phyloP scores from a whole-genome alignment of 2,888 invertebrate genomes.

The Trichogramma evanescens region DNA sequence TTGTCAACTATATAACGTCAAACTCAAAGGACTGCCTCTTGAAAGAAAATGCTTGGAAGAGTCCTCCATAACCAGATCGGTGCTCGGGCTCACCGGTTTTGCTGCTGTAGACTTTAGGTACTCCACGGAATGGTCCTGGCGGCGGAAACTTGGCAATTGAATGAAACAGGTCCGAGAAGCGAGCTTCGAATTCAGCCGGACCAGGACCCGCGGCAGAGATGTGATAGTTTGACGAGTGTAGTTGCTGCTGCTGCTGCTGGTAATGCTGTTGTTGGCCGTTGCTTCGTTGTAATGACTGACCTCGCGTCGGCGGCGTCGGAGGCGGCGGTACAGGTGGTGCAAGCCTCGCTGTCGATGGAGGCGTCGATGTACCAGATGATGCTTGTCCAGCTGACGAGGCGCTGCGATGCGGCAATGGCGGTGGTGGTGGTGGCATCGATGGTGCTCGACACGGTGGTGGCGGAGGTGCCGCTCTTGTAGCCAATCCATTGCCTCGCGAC shows the following conservation, averaged over 20 bases:
- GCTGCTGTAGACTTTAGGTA: slow-evolving; percentile 64
- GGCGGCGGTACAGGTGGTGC: slow-evolving; percentile 39
- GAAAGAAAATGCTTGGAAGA: slow-evolving; percentile 4
- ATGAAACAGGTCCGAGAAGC: slow-evolving; percentile 62
- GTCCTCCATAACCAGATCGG: background rate
- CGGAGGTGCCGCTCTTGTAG: slow-evolving; percentile 30
- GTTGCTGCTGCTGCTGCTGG: background rate
- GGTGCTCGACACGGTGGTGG: slow-evolving; percentile 40
- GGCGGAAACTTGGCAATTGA: slow-evolving; percentile 58
- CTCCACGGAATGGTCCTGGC: slow-evolving; percentile 62
- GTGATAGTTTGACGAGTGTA: background rate
- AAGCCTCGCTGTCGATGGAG: slow-evolving; percentile 27
- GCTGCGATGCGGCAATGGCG: slow-evolving; percentile 40
- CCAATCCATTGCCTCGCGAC: slow-evolving; percentile 25
- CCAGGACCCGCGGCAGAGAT: background rate
- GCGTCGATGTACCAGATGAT: slow-evolving; percentile 20
- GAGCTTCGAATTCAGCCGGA: slow-evolving; percentile 59
- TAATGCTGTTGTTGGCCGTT: slow-evolving; percentile 11
- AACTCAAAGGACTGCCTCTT: slow-evolving; percentile 14
- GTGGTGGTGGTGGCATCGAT: slow-evolving; percentile 41
- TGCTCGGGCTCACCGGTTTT: slow-evolving; percentile 50
- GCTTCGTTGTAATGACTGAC: slow-evolving; percentile 29
- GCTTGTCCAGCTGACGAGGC: slow-evolving; percentile 19
- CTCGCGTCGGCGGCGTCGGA: slow-evolving; percentile 49
- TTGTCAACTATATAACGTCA: slow-evolving; percentile 5